A percentile compares a stretch with the other conserved stretches of the same genome.
phyloP scores from a whole-genome alignment of 1,140 invertebrate genomes.

The Lasaia peninsularis region DNA sequence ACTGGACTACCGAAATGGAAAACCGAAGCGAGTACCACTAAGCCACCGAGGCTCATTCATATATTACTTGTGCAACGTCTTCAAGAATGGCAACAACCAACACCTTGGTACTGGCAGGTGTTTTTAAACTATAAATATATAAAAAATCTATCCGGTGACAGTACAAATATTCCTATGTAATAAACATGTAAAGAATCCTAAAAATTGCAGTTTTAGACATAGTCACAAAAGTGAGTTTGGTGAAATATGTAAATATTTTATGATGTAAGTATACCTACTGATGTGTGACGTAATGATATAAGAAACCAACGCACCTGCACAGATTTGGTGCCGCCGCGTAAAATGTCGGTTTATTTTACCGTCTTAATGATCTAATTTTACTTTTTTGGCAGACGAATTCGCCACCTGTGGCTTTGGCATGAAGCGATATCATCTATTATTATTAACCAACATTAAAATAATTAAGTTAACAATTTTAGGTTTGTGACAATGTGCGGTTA shows the following conservation, averaged over 20 bases:
- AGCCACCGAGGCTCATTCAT: no score
- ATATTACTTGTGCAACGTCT: no score
- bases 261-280: not conserved
- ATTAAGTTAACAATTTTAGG: no score
- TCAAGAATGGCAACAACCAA: no score
- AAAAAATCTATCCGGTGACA: not conserved
- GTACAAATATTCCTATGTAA: not conserved
- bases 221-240: not conserved
- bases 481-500: no score
- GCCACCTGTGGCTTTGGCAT: not conserved
- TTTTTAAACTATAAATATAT: not conserved
- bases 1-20: no score
- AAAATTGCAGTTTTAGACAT: not conserved
- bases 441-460: no score
- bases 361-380: not conserved
- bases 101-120: not conserved
- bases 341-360: constrained; percentile 21
- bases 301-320: constrained; percentile 51
- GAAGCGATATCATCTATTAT: not conserved
- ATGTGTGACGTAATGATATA: constrained; percentile 46
- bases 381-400: not conserved
- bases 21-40: no score
- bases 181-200: not conserved
- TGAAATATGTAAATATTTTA: not conserved
- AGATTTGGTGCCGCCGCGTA: constrained; percentile 44